phyloP scores from a whole-genome alignment of 2,888 invertebrate species.

The Octodonta nipae region DNA sequence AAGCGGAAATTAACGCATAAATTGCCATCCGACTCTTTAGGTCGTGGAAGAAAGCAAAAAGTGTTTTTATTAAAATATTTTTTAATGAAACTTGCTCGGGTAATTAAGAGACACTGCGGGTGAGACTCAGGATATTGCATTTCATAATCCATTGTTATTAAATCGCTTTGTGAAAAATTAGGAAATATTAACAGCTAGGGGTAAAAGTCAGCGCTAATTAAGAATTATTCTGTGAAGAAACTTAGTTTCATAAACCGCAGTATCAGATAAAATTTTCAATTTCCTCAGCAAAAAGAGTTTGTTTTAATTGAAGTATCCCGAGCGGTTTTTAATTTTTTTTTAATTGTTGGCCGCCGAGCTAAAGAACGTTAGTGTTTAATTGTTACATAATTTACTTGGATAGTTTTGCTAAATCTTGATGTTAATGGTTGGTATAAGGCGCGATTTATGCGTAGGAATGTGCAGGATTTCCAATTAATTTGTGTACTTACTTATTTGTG shows the following conservation, averaged over 20 bases:
- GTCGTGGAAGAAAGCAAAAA: too few relatives aligned
- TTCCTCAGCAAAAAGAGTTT: slow-evolving; percentile 1
- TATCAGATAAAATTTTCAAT: not conserved
- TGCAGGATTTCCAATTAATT: too few relatives aligned
- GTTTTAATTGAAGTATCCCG: not conserved
- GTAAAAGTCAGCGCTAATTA: slow-evolving; percentile 2
- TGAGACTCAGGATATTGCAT: slow-evolving; percentile 1
- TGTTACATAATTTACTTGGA: too few relatives aligned
- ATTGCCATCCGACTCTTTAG: too few relatives aligned
- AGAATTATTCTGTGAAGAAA: not conserved
- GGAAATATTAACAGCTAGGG: slow-evolving; percentile 1
- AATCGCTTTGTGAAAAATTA: not conserved
- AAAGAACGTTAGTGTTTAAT: too few relatives aligned
- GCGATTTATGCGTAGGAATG: too few relatives aligned
- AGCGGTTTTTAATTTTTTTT: too few relatives aligned
- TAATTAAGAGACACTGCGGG: slow-evolving; percentile 2
- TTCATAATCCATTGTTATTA: slow-evolving; percentile 2
- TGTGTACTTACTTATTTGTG: too few relatives aligned
- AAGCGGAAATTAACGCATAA: too few relatives aligned
- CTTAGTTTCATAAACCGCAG: not conserved
- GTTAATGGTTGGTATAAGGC: too few relatives aligned
- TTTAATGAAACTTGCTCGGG: not conserved
- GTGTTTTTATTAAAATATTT: slow-evolving; percentile 1
- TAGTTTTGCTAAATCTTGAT: too few relatives aligned
- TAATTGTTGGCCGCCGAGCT: too few relatives aligned